A percentile compares a stretch with the other conserved stretches of the same genome.
Evolutionary conservation across 2,888 invertebrate genomes (phyloP).

Genomic region (Dugesia japonica): DNA sequence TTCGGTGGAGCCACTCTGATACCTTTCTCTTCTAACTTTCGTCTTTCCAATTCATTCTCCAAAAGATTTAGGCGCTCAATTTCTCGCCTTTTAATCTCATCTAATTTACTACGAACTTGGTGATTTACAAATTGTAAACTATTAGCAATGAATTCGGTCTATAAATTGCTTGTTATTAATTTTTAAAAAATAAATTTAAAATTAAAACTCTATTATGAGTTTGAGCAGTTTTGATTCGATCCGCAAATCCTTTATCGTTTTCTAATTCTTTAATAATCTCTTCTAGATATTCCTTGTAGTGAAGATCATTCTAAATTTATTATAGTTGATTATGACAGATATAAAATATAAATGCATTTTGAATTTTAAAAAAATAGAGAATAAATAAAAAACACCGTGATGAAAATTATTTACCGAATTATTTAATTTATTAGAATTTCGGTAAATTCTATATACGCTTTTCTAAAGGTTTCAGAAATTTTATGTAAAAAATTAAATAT

Average conservation of each 20-base stretch:
- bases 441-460: background rate
- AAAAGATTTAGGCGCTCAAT: constrained; percentile 63
- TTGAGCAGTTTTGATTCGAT: constrained; percentile 36
- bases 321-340: background rate
- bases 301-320: constrained; percentile 32
- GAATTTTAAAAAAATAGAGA: background rate
- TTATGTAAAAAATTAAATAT: too few species aligned
- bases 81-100: constrained; percentile 78
- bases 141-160: constrained; percentile 76
- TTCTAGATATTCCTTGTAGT: constrained; percentile 68
- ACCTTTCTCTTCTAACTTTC: constrained; percentile 24
- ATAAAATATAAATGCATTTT: background rate
- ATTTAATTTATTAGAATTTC: background rate
- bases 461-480: background rate
- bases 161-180: constrained; percentile 37
- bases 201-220: background rate
- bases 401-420: background rate
- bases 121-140: constrained; percentile 75
- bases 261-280: constrained; percentile 77
- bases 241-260: constrained; percentile 55
- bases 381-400: background rate
- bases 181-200: background rate
- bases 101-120: constrained; percentile 67
- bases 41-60: constrained; percentile 39
- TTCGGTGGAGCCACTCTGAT: constrained; percentile 26